Conservation (phyloP, 2,113 vertebrate genomes). For the Trichechus manatus region DNA sequence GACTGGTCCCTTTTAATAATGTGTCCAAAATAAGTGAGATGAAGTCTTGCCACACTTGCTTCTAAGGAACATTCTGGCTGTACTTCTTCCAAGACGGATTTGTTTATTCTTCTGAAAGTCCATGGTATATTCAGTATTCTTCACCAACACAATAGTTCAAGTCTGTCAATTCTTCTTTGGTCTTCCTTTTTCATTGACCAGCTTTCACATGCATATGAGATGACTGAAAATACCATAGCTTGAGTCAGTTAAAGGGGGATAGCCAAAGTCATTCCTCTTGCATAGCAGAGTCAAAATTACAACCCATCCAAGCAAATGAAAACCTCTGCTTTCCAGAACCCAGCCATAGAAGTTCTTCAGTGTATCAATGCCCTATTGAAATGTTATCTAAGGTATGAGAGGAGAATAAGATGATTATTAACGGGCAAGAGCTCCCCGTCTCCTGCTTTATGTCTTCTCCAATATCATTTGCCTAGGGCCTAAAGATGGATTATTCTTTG, state of each 20-base stretch:
- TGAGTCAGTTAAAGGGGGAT: not conserved
- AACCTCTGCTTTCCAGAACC: not conserved
- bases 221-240: not conserved
- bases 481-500: not conserved
- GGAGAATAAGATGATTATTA: not conserved
- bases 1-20: not conserved
- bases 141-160: not conserved
- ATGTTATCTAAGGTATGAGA: not conserved
- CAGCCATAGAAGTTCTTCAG: not conserved
- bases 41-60: not conserved
- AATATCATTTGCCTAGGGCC: not conserved
- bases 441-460: not conserved
- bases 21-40: not conserved
- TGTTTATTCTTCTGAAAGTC: not conserved
- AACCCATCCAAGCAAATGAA: accelerated
- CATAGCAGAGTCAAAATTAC: not conserved
- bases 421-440: accelerated
- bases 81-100: not conserved
- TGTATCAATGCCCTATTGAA: not conserved
- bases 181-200: not conserved
- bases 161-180: not conserved
- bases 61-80: not conserved
- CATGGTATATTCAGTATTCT: not conserved
- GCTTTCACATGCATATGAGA: not conserved
- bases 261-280: not conserved